Evolutionary conservation across 2,888 invertebrate genomes (phyloP).

Genomic region (Macaria notata): DNA sequence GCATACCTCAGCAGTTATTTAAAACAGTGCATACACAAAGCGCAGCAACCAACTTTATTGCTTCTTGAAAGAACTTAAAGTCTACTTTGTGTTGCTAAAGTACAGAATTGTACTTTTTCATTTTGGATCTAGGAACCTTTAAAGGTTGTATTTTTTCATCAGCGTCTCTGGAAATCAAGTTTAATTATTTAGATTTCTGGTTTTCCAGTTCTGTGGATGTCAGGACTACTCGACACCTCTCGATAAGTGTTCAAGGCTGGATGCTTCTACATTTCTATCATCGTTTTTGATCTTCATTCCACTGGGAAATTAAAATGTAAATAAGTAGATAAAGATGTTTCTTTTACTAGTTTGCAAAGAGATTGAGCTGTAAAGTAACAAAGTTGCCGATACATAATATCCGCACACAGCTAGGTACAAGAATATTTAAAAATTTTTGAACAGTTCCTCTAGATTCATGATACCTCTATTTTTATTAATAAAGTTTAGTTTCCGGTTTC

Average conservation of each 20-base stretch:
- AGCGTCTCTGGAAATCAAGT: constrained; percentile 57
- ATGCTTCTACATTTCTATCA: constrained; percentile 44
- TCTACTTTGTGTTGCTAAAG: constrained; percentile 37
- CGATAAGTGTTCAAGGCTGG: constrained; percentile 51
- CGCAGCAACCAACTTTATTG: constrained; percentile 29
- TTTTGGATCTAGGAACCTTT: constrained; percentile 63
- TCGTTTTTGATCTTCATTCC: constrained; percentile 6
- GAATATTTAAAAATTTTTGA: too few species aligned
- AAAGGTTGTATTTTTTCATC: constrained; percentile 58
- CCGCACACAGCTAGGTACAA: too few species aligned
- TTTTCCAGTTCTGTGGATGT: constrained; percentile 45
- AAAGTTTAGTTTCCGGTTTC: too few species aligned
- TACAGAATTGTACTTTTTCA: constrained; percentile 39
- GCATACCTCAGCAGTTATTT: constrained; percentile 46
- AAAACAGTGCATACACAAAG: constrained; percentile 23
- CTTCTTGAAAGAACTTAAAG: constrained; percentile 37
- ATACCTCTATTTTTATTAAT: too few species aligned
- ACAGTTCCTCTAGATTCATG: too few species aligned
- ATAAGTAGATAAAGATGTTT: not conserved
- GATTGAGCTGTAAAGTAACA: too few species aligned
- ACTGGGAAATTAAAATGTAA: not conserved
- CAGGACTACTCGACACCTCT: constrained; percentile 39
- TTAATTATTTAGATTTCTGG: constrained; percentile 56
- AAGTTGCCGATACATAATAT: too few species aligned
- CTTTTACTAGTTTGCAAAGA: not conserved